phyloP scores from a whole-genome alignment of 2,797 vertebrate genomes.

The Percopsis omiscomaycus region DNA sequence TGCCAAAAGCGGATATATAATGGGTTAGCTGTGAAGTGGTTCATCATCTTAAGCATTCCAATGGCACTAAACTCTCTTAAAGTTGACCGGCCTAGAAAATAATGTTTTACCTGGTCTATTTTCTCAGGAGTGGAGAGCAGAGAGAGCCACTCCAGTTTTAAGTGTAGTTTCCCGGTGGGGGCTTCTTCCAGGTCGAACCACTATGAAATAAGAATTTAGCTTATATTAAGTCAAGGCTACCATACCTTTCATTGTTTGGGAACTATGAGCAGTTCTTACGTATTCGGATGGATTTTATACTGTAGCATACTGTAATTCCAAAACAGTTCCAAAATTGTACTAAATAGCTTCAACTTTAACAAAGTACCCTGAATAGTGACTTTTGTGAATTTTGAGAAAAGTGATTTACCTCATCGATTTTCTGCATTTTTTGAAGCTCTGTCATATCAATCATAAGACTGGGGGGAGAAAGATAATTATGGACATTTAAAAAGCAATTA shows the following conservation, averaged over 20 bases:
- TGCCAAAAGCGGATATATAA: too few species aligned
- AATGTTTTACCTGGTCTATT: slow-evolving; percentile 84
- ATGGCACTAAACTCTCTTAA: background rate
- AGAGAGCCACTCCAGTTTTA: slow-evolving; percentile 95
- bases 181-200: slow-evolving; percentile 96
- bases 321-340: too few species aligned
- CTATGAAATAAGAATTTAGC: slow-evolving; percentile 60
- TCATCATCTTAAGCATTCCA: background rate
- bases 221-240: slow-evolving; percentile 1
- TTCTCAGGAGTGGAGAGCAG: slow-evolving; percentile 83
- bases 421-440: slow-evolving; percentile 92
- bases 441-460: slow-evolving; percentile 94
- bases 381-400: background rate
- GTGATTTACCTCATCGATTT: slow-evolving; percentile 89
- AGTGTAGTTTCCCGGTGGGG: slow-evolving; percentile 89
- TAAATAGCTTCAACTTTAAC: background rate
- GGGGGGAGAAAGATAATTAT: slow-evolving; percentile 46
- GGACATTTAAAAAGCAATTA: slow-evolving; percentile 17
- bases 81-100: background rate
- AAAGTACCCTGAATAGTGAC: background rate
- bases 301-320: background rate
- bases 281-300: background rate
- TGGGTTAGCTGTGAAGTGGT: background rate
- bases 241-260: background rate
- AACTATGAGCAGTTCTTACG: background rate